These are phyloP conservation scores for Lophotriccus pileatus DNA, from an alignment of 2,797 vertebrate genomes.

Conservation along the genomic window DNA sequence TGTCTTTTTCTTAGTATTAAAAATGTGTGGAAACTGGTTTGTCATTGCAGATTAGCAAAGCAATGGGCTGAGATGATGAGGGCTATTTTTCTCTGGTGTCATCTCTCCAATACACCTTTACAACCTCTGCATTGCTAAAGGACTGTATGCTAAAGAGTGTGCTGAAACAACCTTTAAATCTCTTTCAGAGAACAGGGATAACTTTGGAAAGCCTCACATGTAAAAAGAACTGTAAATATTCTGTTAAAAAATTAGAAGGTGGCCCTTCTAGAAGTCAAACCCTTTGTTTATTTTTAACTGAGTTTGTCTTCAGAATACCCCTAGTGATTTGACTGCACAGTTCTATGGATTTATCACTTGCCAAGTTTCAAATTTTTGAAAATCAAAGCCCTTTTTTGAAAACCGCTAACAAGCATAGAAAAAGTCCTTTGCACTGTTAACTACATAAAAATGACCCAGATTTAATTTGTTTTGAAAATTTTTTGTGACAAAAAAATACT, in stretches of 20 bases:
- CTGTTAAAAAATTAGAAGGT: background rate
- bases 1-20: background rate
- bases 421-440: background rate
- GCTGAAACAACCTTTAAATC: background rate
- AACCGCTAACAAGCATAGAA: background rate
- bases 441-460: background rate
- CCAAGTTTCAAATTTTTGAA: background rate
- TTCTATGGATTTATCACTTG: constrained; percentile 13
- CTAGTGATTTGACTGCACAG: background rate
- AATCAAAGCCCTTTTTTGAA: background rate
- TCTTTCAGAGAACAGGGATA: background rate
- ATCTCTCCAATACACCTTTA: background rate
- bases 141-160: background rate
- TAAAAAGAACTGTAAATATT: background rate
- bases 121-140: background rate
- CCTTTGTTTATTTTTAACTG: constrained; percentile 6
- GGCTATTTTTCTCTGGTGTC: background rate
- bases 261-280: background rate
- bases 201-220: background rate
- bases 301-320: background rate
- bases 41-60: background rate
- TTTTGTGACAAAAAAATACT: constrained; percentile 10
- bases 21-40: background rate
- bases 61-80: background rate
- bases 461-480: constrained; percentile 6